Conservation (phyloP, 2,888 invertebrate species). For the Empis stercorea region DNA sequence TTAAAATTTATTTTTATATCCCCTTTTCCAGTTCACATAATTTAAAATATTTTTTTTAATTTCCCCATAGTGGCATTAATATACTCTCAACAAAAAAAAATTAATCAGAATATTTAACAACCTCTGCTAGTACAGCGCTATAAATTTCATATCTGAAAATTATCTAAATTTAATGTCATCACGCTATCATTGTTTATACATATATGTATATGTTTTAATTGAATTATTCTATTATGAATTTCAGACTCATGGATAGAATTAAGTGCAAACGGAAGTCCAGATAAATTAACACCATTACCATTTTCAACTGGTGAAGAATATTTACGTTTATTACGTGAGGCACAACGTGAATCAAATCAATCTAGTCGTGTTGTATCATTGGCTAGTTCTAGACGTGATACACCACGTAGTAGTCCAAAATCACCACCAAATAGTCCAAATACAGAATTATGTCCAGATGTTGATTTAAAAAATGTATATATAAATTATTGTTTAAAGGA, state of each 20-base stretch:
- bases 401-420: conserved; percentile 66
- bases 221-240: conserved; percentile 7
- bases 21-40: too few relatives aligned
- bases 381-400: conserved; percentile 65
- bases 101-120: too few relatives aligned
- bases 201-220: too few relatives aligned
- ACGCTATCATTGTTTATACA: too few relatives aligned
- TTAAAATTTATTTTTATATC: too few relatives aligned
- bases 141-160: too few relatives aligned
- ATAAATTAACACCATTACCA: conserved; percentile 50
- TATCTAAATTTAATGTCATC: too few relatives aligned
- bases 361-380: conserved; percentile 76
- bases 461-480: conserved; percentile 63
- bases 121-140: too few relatives aligned
- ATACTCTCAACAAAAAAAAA: too few relatives aligned
- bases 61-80: too few relatives aligned
- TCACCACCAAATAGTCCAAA: conserved; percentile 90
- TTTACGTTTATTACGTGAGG: conserved; percentile 71
- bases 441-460: conserved; percentile 61
- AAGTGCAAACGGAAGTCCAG: conserved; percentile 45
- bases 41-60: too few relatives aligned
- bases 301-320: conserved; percentile 71
- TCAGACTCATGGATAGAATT: conserved; percentile 87
- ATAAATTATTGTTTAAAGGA: conserved; percentile 51
- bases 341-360: conserved; percentile 75